Conservation (phyloP, 2,797 vertebrate species). For the Poecile montanus region DNA sequence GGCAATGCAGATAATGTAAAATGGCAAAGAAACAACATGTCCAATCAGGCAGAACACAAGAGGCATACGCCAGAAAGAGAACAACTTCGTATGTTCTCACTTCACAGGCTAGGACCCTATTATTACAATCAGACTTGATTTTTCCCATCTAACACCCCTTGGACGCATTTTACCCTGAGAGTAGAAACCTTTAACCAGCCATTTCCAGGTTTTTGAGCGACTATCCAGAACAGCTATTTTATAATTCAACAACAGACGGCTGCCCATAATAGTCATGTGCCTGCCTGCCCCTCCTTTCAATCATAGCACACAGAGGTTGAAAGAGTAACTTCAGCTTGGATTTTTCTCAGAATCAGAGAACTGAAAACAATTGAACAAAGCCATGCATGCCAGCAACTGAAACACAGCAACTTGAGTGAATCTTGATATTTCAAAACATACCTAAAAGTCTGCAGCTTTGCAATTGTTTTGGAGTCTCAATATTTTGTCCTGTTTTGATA, state of each 20-base stretch:
- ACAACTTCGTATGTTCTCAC: constrained; percentile 38
- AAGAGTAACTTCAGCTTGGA: neutral
- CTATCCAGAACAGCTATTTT: constrained; percentile 39
- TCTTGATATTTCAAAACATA: neutral
- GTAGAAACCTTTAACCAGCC: constrained; percentile 22
- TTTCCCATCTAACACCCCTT: constrained; percentile 21
- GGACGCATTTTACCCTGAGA: neutral
- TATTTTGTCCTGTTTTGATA: constrained; percentile 48
- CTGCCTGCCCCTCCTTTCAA: neutral
- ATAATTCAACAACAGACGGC: neutral
- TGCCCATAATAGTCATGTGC: neutral
- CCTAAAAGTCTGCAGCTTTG: neutral
- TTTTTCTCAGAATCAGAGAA: neutral
- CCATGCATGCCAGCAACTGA: neutral
- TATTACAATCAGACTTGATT: constrained; percentile 63
- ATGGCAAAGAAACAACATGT: constrained; percentile 34
- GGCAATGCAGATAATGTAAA: constrained; percentile 40
- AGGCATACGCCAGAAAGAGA: neutral
- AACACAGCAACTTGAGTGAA: neutral
- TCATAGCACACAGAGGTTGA: neutral
- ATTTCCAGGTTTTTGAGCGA: constrained; percentile 22
- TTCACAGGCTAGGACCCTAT: constrained; percentile 42
- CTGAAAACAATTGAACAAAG: neutral
- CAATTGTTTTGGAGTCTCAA: constrained; percentile 8
- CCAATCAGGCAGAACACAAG: constrained; percentile 57